phyloP scores from a whole-genome alignment of 2,797 vertebrate genomes.

The Glyptemys insculpta region DNA sequence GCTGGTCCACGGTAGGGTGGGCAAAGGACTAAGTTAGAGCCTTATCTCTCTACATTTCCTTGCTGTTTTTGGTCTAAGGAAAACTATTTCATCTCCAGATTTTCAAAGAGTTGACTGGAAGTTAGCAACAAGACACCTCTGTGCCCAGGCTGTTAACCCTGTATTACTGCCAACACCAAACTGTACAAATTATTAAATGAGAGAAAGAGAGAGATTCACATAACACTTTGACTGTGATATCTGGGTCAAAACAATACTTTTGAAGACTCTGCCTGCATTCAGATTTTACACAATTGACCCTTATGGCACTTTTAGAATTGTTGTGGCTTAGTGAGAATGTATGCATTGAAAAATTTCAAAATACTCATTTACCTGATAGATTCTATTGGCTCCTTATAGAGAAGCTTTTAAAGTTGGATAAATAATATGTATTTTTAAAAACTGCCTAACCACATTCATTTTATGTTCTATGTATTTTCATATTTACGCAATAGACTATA shows the following conservation, averaged over 20 bases:
- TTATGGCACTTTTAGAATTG: constrained; percentile 29
- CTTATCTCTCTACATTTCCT: background rate
- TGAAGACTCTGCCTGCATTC: constrained; percentile 27
- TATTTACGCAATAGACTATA: constrained; percentile 61
- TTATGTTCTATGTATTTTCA: constrained; percentile 50
- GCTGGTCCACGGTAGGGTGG: background rate
- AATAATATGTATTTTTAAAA: constrained; percentile 46
- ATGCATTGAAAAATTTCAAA: constrained; percentile 49
- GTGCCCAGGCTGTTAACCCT: constrained; percentile 72
- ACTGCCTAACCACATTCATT: constrained; percentile 2
- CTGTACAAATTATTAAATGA: constrained; percentile 71
- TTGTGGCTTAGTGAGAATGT: constrained; percentile 12
- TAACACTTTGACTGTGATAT: constrained; percentile 53
- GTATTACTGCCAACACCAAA: constrained; percentile 73
- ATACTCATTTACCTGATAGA: constrained; percentile 21
- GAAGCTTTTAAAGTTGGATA: constrained; percentile 34
- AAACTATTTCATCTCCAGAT: constrained; percentile 45
- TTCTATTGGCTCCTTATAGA: constrained; percentile 40
- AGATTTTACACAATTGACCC: constrained; percentile 9
- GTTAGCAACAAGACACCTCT: constrained; percentile 59
- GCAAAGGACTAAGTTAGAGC: background rate
- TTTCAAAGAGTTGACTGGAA: constrained; percentile 53
- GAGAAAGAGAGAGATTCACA: constrained; percentile 3
- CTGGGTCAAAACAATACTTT: constrained; percentile 54
- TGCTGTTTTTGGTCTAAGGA: background rate